Evolutionary conservation across 2,113 vertebrate genomes (phyloP).

Genomic region (Salvelinus sp.): DNA sequence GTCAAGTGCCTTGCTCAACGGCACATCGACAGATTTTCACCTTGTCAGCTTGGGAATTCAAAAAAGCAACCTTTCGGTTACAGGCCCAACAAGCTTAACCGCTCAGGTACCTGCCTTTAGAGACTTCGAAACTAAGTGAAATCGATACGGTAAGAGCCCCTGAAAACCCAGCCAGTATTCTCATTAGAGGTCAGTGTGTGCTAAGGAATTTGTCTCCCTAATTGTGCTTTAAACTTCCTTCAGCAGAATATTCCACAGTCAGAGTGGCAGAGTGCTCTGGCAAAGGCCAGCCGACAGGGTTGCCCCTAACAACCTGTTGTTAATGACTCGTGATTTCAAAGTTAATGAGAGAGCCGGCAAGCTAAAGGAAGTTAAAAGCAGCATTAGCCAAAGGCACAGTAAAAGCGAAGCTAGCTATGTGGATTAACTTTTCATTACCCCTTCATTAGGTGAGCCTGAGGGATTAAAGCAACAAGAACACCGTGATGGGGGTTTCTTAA

Average conservation of each 20-base stretch:
- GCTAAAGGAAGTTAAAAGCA: conserved; percentile 65
- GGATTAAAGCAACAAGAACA: conserved; percentile 71
- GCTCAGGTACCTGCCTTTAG: too few species aligned
- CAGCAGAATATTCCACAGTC: conserved; percentile 39
- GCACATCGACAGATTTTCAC: too few species aligned
- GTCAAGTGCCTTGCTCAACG: too few species aligned
- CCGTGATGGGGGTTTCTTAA: conserved; percentile 52
- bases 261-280: conserved; percentile 50
- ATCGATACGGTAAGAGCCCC: conserved; percentile 70
- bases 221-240: conserved; percentile 68
- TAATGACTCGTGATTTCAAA: conserved; percentile 76
- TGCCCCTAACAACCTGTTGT: conserved; percentile 73
- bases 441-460: conserved; percentile 73
- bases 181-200: conserved; percentile 65
- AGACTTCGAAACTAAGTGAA: conserved; percentile 39
- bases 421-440: conserved; percentile 80
- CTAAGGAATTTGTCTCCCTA: conserved; percentile 55
- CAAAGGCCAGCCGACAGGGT: conserved; percentile 55
- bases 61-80: too few species aligned
- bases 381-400: conserved; percentile 77
- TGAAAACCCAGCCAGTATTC: conserved; percentile 65
- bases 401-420: conserved; percentile 69
- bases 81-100: too few species aligned
- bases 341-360: conserved; percentile 73
- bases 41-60: too few species aligned